Evolutionary conservation across 2,888 invertebrate species (phyloP), one percentile per base, ranked within the genome.

Genomic region (Alitta virens): DNA sequence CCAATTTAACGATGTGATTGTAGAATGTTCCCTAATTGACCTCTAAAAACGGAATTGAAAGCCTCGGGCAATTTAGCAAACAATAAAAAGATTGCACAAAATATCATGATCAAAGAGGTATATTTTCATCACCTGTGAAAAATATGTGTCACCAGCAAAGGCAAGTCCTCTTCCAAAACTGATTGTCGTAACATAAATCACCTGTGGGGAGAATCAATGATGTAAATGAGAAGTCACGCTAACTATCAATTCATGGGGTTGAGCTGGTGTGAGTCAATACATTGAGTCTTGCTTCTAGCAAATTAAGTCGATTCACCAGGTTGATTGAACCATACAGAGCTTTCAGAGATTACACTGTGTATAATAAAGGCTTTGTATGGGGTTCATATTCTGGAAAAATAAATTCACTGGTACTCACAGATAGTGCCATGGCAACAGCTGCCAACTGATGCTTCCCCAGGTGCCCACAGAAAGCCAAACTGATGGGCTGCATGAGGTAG

Each of bases 131-230:
- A 67, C 65, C 60, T 72, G 72, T 2, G 72, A 66, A 40, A 72
- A 72, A 62, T 69, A 70, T 9, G 72, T 72, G 59, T 72, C 72
- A n/a, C 67, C 67, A 16, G 68, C 71, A 50, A 69, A 72, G 21
- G 70, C 69, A 24, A 72, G 62, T n/a, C 72, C 72, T 25, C 71
- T 50, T 3, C 68, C 64, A 40, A 69, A 53, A 54, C 70, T 68
- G 24, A 72, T 62, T 16, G 66, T 62, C 1, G 64, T 64, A 16
- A 72, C 65, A 63, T 72, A 70, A 21, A 72, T 72, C 42, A 72
- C 60, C 71, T 71, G 64, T 43, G 25, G 27, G 12, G 18, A 23
- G 7, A 24, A 25, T 53, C 25, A 52, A 21, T 23, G 3, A 33
- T 14, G 33, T 55, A 27, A 18, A 12, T 14, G 18, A 23, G 21